Percentiles rank a stretch among this genome's conserved stretches.
Conservation (phyloP, 1,140 invertebrate species). For the Sarcophaga peregrina region DNA sequence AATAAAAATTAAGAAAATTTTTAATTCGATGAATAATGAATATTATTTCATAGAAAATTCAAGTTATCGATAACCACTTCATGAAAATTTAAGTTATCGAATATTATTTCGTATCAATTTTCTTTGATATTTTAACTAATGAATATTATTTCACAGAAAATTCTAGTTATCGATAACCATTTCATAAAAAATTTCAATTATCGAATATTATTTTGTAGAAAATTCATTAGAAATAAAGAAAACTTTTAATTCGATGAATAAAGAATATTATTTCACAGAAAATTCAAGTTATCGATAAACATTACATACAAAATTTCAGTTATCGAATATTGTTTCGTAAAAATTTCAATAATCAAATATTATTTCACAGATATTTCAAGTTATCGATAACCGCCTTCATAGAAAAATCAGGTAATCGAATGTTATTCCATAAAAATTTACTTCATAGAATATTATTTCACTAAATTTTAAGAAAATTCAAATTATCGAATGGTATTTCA, state of each 20-base stretch:
- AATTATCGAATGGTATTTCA: background rate
- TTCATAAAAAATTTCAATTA: conserved; percentile 13
- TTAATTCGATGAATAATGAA: too few relatives aligned
- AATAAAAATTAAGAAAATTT: too few relatives aligned
- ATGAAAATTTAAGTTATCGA: background rate
- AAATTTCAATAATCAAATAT: too few relatives aligned
- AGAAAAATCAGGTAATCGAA: too few relatives aligned
- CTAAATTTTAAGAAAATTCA: too few relatives aligned
- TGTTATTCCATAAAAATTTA: too few relatives aligned
- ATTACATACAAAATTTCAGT: conserved; percentile 9
- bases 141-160: background rate
- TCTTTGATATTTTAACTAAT: too few relatives aligned
- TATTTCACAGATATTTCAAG: too few relatives aligned
- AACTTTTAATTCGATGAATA: conserved; percentile 2
- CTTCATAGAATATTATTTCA: background rate
- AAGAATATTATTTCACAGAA: background rate
- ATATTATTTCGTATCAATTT: background rate
- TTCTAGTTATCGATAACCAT: background rate
- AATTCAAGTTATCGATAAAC: background rate
- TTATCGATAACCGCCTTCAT: background rate
- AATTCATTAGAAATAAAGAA: background rate
- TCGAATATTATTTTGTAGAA: background rate
- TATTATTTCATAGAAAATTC: too few relatives aligned
- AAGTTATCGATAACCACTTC: background rate
- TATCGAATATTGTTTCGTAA: background rate